Conservation (phyloP, 2,113 vertebrate genomes). For the Channa maculata region DNA sequence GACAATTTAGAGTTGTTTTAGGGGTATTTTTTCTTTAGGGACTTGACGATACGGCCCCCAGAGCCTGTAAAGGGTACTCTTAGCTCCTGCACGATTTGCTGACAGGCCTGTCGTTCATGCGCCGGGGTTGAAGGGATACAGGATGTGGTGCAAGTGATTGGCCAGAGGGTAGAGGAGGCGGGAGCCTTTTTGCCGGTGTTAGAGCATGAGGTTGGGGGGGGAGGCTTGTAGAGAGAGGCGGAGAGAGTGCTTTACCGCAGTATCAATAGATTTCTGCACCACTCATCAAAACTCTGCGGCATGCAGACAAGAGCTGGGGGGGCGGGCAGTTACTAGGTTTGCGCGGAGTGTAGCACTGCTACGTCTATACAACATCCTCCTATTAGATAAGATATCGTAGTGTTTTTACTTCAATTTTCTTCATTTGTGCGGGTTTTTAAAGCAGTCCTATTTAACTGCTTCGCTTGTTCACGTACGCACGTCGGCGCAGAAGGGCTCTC, state of each 20-base stretch:
- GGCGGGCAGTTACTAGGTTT: constrained; percentile 66
- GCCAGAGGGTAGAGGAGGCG: constrained; percentile 17
- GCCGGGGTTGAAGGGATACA: neutral
- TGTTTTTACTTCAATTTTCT: constrained; percentile 4
- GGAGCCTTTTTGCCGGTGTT: neutral
- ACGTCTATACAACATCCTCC: constrained; percentile 30
- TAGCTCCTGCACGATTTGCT: constrained; percentile 31
- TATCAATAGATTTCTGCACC: constrained; percentile 81
- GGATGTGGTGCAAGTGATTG: constrained; percentile 45
- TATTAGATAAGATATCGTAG: constrained; percentile 29
- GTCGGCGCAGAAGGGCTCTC: constrained; percentile 1
- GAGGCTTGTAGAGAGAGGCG: constrained; percentile 50
- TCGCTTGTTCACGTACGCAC: neutral
- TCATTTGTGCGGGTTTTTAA: constrained; percentile 14
- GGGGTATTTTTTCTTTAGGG: neutral
- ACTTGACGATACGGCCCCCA: constrained; percentile 16
- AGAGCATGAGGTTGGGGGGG: constrained; percentile 21
- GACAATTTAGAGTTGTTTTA: neutral
- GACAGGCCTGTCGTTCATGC: constrained; percentile 2
- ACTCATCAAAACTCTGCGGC: constrained; percentile 83
- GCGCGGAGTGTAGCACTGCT: constrained; percentile 41
- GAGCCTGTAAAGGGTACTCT: constrained; percentile 36
- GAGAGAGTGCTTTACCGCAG: constrained; percentile 83
- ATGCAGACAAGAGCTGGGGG: constrained; percentile 75
- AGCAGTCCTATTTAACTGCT: constrained; percentile 17